These are phyloP conservation scores for Cantharis lateralis DNA, from an alignment of 2,888 invertebrate species.

Conservation along the genomic window DNA sequence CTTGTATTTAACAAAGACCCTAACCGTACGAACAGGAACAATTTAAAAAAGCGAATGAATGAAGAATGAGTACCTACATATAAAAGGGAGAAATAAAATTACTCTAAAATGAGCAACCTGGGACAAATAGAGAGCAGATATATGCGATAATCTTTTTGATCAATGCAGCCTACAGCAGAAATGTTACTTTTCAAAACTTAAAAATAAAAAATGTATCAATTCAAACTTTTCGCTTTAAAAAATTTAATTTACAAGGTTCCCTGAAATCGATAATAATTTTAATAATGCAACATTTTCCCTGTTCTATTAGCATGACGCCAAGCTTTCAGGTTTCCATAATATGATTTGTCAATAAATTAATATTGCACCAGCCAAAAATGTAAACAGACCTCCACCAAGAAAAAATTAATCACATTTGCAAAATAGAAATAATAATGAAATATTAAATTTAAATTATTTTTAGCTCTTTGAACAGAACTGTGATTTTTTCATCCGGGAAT, in stretches of 20 bases:
- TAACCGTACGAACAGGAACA: constrained; percentile 4
- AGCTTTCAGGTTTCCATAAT: background rate
- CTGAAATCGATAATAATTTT: background rate
- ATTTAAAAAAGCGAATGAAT: constrained; percentile 6
- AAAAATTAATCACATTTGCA: background rate
- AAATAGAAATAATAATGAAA: background rate
- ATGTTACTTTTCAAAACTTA: background rate
- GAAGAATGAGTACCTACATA: background rate
- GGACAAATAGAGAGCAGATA: background rate
- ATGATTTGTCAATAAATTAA: background rate
- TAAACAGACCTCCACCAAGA: background rate
- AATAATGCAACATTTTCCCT: background rate
- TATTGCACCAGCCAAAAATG: background rate
- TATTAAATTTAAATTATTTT: too few relatives aligned
- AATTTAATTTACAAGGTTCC: background rate
- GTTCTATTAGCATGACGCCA: background rate
- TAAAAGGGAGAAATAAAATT: constrained; percentile 7
- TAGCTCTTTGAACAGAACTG: too few relatives aligned
- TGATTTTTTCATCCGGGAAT: too few relatives aligned
- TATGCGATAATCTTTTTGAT: constrained; percentile 9
- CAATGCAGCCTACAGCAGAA: background rate
- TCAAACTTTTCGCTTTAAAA: background rate
- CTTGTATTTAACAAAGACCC: background rate
- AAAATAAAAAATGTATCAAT: background rate
- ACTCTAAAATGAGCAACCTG: constrained; percentile 7